phyloP scores from a whole-genome alignment of 2,888 invertebrate genomes.

The Drosophila affinis region DNA sequence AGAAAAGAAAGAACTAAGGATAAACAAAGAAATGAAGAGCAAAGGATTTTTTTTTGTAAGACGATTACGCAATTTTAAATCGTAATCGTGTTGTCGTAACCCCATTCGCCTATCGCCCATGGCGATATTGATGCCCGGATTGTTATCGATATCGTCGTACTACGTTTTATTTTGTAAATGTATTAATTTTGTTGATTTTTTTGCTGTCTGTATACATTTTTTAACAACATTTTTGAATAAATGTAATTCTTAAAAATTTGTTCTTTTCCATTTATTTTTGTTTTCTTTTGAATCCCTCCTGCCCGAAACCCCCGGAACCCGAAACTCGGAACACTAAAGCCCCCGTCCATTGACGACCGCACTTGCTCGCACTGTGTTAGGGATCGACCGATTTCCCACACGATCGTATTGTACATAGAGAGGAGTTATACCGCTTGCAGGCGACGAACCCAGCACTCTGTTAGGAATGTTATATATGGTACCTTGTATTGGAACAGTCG shows the following conservation, averaged over 20 bases:
- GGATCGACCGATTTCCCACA: neutral
- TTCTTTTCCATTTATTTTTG: slow-evolving; percentile 32
- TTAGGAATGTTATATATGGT: neutral
- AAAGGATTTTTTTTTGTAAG: slow-evolving; percentile 23
- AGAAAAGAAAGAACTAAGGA: slow-evolving; percentile 22
- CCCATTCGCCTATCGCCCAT: slow-evolving; percentile 43
- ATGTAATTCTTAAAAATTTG: slow-evolving; percentile 76
- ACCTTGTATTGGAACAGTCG: slow-evolving; percentile 14
- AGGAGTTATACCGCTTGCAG: neutral
- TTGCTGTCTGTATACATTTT: slow-evolving; percentile 80
- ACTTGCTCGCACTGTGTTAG: slow-evolving; percentile 9
- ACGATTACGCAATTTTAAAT: slow-evolving; percentile 39
- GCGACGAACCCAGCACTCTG: neutral
- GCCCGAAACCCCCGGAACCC: neutral
- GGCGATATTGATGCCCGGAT: slow-evolving; percentile 55
- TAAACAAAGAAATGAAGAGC: slow-evolving; percentile 16
- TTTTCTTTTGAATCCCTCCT: neutral
- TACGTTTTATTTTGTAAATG: slow-evolving; percentile 78
- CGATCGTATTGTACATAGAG: neutral
- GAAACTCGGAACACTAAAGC: too few relatives aligned
- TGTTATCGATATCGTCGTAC: slow-evolving; percentile 77
- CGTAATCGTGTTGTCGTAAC: slow-evolving; percentile 41
- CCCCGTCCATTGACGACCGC: too few relatives aligned
- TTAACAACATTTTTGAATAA: slow-evolving; percentile 79
- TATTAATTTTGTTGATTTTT: slow-evolving; percentile 80